phyloP scores from a whole-genome alignment of 2,888 invertebrate genomes.

The Tipula unca region DNA sequence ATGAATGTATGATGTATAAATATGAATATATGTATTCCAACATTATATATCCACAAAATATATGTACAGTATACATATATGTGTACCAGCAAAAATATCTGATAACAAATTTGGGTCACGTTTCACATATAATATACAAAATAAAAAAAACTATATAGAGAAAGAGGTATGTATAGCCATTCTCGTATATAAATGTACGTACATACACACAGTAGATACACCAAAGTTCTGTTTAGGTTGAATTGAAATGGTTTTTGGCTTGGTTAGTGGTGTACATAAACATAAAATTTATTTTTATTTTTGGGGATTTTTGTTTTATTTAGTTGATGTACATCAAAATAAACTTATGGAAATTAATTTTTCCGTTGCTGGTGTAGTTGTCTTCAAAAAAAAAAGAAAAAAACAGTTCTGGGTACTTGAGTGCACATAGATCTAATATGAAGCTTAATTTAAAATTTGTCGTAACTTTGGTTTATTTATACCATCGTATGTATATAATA shows the following conservation, averaged over 20 bases:
- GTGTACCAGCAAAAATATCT: neutral
- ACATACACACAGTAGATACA: neutral
- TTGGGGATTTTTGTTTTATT: neutral
- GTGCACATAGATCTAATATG: neutral
- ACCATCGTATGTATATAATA: neutral
- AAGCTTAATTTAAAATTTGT: neutral
- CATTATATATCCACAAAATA: neutral
- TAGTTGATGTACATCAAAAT: neutral
- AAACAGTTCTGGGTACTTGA: no score
- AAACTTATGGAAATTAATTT: slow-evolving; percentile 14
- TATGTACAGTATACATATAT: neutral
- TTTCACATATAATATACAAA: neutral
- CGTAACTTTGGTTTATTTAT: neutral
- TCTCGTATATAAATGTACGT: no score
- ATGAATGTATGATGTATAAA: neutral
- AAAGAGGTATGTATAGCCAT: neutral
- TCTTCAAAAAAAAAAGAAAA: no score
- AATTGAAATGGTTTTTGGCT: neutral
- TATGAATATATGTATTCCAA: no score
- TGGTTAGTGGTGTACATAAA: neutral
- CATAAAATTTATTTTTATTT: neutral
- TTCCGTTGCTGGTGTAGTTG: neutral
- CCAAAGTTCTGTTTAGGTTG: neutral
- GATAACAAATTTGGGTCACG: slow-evolving; percentile 14
- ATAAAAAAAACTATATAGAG: neutral